Base-by-base conservation (phyloP, 2,797 vertebrate species). In the Emys orbicularis region DNA sequence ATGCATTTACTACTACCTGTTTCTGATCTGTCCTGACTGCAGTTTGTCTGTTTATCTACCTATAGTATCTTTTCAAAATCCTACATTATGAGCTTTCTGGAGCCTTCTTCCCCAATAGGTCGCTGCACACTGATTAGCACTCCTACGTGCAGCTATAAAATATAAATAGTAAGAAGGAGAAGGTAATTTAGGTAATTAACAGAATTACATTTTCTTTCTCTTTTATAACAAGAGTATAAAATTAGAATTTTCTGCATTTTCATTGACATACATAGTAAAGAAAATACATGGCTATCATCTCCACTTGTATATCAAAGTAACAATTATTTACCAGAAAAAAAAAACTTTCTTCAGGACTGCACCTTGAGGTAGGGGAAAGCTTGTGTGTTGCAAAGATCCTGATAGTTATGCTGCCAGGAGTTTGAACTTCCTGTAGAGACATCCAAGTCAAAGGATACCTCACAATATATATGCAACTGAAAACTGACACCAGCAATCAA, bases 301-400 rank as follows among this genome's bases (percentile, higher is more conserved):
- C 5, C 29, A 47, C 29, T 47, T 49, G 68, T 93, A 81, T 89
- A 87, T n/a, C 52, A 79, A 72, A 50, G 27, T 80, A 94, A 96
- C 79, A 41, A 53, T 47, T 95, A 94, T 95, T 93, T 29, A 86
- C 81, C 59, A 68, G 84, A 91, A 94, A 92, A 95, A 92, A 7
- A 16, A 93, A 83, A 72, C 31, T 12, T 76, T n/a, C 79, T 89
- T n/a, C 81, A 89, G 74, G n/a, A 72, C 19, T 72, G 65, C 65
- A 72, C n/a, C 9, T 41, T 41, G n/a, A 72, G n/a, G 65, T 21
- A 68, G 5, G 18, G 65, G 18, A 37, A 68, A n/a, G n/a, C 65
- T 72, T 21, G n/a, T 37, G n/a, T 65, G n/a, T 19, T 37, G 18
- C 31, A n/a, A 18, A 65, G 31, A 34, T 16, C 59, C 31, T 65